Evolutionary conservation across 2,113 vertebrate species (phyloP), one percentile per base, ranked within the genome.

Genomic region (Mustelus asterias): DNA sequence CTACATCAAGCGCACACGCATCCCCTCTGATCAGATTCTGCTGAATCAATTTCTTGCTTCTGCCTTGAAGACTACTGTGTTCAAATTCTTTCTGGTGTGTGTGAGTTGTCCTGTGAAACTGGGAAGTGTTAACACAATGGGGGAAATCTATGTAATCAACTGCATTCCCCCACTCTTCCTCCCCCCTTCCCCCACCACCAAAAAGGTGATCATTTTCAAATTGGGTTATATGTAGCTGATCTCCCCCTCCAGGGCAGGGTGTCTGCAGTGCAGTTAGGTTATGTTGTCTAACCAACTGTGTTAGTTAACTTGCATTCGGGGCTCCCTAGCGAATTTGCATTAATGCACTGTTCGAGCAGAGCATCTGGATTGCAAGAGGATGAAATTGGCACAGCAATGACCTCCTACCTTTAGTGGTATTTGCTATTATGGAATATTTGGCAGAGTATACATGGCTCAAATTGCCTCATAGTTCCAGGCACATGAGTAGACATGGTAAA

Each of bases 31-130:
- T 89, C 24, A 76, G 69, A 95, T 94, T 94, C 67, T 95, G 67
- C 69, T 95, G 44, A 94, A 95, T 95, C 67, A 95, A 95, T 72
- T 70, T 70, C 44, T 95, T 70, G 93, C 93, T 95, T 95, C 69
- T 95, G 94, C 94, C 69, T 70, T 95, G 94, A 95, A 95, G 94
- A 33, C 69, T 8, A 72, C 26, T 95, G 94, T 95, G 26, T 95
- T 95, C 44, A 95, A 72, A 54, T 95, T 69, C 41, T 72, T 70
- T 86, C 44, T 41, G 41, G 83, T 67, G 65, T 67, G 65, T 72
- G 37, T 95, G 60, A 95, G 67, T 95, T 95, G 93, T 95, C 48
- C 41, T 72, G 94, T 95, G 94, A 95, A 95, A 76, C 44, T 70
- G 65, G 33, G 60, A 65, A 37, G 24, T 5, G 65, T 48, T 44